Base-by-base conservation (phyloP, 2,888 invertebrate genomes). In the Chirona hameri region DNA sequence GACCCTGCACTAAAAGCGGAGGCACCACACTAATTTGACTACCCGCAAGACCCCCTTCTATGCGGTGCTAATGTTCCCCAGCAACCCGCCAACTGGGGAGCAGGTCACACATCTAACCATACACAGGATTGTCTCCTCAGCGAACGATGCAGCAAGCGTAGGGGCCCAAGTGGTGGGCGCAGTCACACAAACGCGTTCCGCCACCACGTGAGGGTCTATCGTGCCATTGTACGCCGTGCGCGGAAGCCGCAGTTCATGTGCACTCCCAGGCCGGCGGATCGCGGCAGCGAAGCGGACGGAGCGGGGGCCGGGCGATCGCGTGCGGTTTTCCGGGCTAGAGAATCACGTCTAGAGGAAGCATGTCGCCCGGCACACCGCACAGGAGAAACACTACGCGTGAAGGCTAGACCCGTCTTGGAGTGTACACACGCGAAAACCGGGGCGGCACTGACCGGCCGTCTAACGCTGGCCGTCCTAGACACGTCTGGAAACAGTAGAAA, bases 381-480 rank as follows among this genome's bases (percentile, higher is more conserved):
- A 31, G 31, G 27, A 69, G 27, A 69, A 69, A n/a, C 69, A 14
- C 69, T 29, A 69, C 69, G 29, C 69, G 69, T 69, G 69, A 31
- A 72, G 21, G 4, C 31, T 72, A 31, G 72, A 72, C 72, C 72
- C 72, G 72, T 72, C 72, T 39, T 72, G 27, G 69, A 39, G 72
- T 14, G 31, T 4, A 7, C 18, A 21, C 72, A 3, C 4, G 39
- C 18, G 39, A 21, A 39, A 15, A 39, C 21, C 18, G 18, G 39
- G 72, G n/a, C 31, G 72, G 21, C 31, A 12, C 72, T 0, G 21
- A 72, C 21, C 14, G 12, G 14, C 69, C 29, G 15, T 29, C n/a
- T n/a, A n/a, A n/a, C 24, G n/a, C 60, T 69, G 29, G 12, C 69
- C n/a, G 27, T 29, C 29, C 7, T 39, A 39, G 39, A 39, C 2